phyloP scores from a whole-genome alignment of 2,797 vertebrate genomes.

The Poeciliopsis paucimaculata region DNA sequence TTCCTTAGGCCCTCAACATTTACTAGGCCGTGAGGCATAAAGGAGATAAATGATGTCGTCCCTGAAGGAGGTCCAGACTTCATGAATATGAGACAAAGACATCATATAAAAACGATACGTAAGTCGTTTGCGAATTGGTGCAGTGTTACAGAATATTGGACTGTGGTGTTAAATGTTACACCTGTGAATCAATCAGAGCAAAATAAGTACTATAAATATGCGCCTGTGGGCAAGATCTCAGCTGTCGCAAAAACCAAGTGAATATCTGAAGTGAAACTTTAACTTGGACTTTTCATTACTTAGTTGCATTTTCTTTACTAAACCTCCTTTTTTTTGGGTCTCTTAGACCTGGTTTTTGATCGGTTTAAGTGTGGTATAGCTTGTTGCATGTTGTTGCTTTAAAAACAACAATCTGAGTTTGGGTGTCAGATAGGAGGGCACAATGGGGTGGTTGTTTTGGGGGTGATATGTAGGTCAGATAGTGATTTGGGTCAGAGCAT shows the following conservation, averaged over 20 bases:
- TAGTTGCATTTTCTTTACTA: not conserved
- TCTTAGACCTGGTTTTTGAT: not conserved
- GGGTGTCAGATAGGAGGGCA: slow-evolving; percentile 11
- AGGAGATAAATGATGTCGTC: not conserved
- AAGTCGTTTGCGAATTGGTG: not conserved
- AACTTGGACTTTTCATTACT: not conserved
- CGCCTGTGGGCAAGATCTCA: not conserved
- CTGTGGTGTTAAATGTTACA: not conserved
- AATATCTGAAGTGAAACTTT: not conserved
- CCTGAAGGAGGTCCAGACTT: not conserved
- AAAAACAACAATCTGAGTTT: slow-evolving; percentile 12
- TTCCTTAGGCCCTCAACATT: not conserved
- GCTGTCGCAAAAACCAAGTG: not conserved
- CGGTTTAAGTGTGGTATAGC: not conserved
- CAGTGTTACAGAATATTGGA: not conserved
- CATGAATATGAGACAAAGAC: not conserved
- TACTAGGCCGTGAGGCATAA: not conserved
- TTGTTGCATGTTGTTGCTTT: not conserved
- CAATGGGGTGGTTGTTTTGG: slow-evolving; percentile 37
- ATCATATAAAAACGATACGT: not conserved
- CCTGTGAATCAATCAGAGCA: not conserved
- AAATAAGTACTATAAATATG: not conserved
- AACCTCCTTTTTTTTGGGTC: not conserved
- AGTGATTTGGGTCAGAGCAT: slow-evolving; percentile 79
- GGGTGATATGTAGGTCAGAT: slow-evolving; percentile 71